These are phyloP conservation scores for Magallana ariakensis DNA, from an alignment of 1,140 invertebrate genomes.

Conservation along the genomic window DNA sequence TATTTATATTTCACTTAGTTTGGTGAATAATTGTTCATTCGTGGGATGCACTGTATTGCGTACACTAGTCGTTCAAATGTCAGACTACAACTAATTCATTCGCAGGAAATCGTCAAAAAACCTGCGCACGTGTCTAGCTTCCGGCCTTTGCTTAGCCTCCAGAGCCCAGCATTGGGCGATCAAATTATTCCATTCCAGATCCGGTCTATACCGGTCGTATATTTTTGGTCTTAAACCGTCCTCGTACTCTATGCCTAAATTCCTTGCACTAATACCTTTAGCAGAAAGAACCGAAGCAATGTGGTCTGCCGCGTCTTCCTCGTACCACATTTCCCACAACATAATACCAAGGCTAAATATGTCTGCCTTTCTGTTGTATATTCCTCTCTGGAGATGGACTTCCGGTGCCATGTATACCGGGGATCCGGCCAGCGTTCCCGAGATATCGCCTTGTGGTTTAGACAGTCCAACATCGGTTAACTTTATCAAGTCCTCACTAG, in stretches of 20 bases:
- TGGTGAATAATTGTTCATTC: no score
- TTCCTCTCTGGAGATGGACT: constrained; percentile 59
- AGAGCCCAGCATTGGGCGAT: constrained; percentile 60
- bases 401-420: constrained; percentile 76
- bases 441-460: constrained; percentile 67
- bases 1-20: no score
- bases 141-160: constrained; percentile 53
- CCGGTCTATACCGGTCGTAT: constrained; percentile 53
- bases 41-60: no score
- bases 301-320: constrained; percentile 67
- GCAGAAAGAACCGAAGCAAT: constrained; percentile 57
- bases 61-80: no score
- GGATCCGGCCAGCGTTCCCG: constrained; percentile 68
- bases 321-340: constrained; percentile 76
- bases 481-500: constrained; percentile 66
- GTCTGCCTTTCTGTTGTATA: constrained; percentile 60
- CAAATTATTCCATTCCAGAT: constrained; percentile 49
- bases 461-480: constrained; percentile 75
- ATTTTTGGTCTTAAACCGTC: constrained; percentile 62
- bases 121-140: constrained; percentile 26
- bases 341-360: constrained; percentile 70
- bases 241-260: not conserved
- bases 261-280: constrained; percentile 46
- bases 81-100: not conserved
- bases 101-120: constrained; percentile 44